Evolutionary conservation across 2,113 vertebrate genomes (phyloP).

Genomic region (Mormyrus iriodes): DNA sequence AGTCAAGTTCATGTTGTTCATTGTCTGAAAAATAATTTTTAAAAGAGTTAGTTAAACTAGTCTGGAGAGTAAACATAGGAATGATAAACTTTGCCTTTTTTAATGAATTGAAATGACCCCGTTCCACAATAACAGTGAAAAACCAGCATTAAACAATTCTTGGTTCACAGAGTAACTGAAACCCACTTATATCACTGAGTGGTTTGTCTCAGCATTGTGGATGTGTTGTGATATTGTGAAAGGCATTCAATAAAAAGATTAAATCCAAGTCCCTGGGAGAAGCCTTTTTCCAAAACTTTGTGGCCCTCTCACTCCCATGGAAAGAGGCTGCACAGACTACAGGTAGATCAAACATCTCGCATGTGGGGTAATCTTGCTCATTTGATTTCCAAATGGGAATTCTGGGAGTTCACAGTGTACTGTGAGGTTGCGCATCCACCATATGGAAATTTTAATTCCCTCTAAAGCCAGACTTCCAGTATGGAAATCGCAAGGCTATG

Average conservation of each 20-base stretch:
- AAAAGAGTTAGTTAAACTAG: background rate
- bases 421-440: constrained; percentile 64
- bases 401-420: constrained; percentile 52
- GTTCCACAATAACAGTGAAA: background rate
- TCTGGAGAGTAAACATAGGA: too few relatives aligned
- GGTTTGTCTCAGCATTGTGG: background rate
- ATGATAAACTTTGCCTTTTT: background rate
- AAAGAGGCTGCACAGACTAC: background rate
- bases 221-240: background rate
- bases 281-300: background rate
- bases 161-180: background rate
- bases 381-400: constrained; percentile 92
- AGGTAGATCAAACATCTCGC: constrained; percentile 41
- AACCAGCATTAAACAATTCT: background rate
- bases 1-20: constrained; percentile 81
- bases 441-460: constrained; percentile 79
- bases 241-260: background rate
- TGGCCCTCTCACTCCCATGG: background rate
- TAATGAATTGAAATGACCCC: background rate
- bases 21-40: constrained; percentile 53
- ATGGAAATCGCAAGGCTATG: constrained; percentile 90
- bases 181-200: background rate
- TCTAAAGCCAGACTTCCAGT: constrained; percentile 72
- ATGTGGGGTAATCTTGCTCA: constrained; percentile 56
- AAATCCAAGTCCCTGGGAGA: background rate